Base-by-base conservation (phyloP, 2,113 vertebrate species). In the Conger conger region DNA sequence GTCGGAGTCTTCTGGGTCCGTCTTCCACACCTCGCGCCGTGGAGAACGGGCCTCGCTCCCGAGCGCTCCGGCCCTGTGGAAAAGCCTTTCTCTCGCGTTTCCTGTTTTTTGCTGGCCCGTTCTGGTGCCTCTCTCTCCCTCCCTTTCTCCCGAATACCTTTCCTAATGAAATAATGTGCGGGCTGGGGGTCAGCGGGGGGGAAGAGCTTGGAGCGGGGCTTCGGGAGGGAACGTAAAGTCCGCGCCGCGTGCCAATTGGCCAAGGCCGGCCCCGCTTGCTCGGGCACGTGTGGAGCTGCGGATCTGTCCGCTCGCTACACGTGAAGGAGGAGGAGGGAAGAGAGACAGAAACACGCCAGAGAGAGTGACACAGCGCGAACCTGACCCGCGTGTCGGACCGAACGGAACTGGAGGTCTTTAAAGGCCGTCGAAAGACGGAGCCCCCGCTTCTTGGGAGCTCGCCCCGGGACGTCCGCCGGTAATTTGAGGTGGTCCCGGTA, bases 61-160 rank as follows among this genome's bases (percentile, higher is more conserved):
- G 42, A 80, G 38, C 77, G 45, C 37, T 9, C 5, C 13, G n/a
- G 30, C 3, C 35, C 73, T 37, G 33, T 76, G 50, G 79, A 79
- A 86, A n/a, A 88, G 82, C 80, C 85, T 86, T 88, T 86, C 83
- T 57, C 81, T 63, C 76, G 37, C 76, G 80, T 86, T 85, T 86
- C 86, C 87, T 88, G 87, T 86, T 86, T 86, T 86, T 85, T 83
- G 85, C 85, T 86, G 42, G 80, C 40, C 76, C 0, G 36, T 84
- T 85, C 45, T 81, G 37, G 79, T 38, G 30, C 86, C 82, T 76
- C 23, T 76, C 23, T n/a, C 17, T 53, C 86, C 27, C 1, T 23
- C 17, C 36, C 81, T 78, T 38, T 18, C 53, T 82, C 73, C 50
- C 30, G 85, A 77, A 82, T 83, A 57, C 76, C 81, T 86, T 54